phyloP scores from a whole-genome alignment of 2,888 invertebrate species.

The Itoplectis maculator region DNA sequence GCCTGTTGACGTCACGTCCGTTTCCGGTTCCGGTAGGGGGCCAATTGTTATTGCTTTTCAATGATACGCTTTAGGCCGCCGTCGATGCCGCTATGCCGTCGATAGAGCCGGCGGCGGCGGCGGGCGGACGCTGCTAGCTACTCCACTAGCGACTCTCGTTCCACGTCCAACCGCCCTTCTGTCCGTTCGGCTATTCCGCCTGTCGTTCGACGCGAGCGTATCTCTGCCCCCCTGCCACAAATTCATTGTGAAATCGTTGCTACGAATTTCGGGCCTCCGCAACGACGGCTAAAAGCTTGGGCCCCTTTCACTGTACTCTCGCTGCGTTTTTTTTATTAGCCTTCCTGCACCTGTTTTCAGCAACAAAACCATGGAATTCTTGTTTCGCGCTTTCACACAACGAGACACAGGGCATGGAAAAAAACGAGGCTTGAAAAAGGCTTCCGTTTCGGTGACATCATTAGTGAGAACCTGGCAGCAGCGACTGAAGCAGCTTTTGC shows the following conservation, averaged over 20 bases:
- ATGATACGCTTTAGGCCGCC: constrained; percentile 67
- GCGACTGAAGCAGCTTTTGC: too few species aligned
- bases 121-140: constrained; percentile 4
- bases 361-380: not conserved
- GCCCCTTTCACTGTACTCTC: not conserved
- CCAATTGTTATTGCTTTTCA: constrained; percentile 79
- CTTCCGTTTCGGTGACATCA: too few species aligned
- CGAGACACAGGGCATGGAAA: not conserved
- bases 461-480: too few species aligned
- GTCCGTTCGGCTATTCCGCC: constrained; percentile 49
- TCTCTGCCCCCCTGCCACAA: constrained; percentile 34
- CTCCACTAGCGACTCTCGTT: constrained; percentile 4
- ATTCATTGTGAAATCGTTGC: constrained; percentile 44
- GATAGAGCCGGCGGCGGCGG: constrained; percentile 18
- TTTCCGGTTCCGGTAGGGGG: constrained; percentile 75
- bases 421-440: too few species aligned
- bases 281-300: constrained; percentile 44
- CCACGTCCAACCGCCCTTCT: constrained; percentile 25
- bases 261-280: constrained; percentile 6
- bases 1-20: constrained; percentile 79
- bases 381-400: not conserved
- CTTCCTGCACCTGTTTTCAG: not conserved
- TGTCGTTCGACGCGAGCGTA: constrained; percentile 42
- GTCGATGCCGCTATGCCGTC: too few species aligned
- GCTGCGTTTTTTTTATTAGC: not conserved